Evolutionary conservation across 2,888 invertebrate species (phyloP), one percentile per base, ranked within the genome.

Genomic region (Trilocha varians): DNA sequence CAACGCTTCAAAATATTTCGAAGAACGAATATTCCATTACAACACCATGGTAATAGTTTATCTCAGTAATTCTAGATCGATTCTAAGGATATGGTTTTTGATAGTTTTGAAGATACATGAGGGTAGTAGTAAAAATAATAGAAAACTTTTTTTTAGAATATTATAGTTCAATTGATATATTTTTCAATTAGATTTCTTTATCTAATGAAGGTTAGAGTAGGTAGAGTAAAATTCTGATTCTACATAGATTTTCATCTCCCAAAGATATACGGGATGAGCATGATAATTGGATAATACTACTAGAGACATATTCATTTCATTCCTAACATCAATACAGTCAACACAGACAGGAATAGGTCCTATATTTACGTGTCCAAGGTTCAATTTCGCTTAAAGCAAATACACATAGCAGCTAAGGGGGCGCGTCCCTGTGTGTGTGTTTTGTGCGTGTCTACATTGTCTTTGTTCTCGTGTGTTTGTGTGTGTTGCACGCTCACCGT

Each of bases 401-500:
- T 79, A 83, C 84, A 84, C 84, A 69, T 62, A 76, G 78, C 79
- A 76, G 79, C 80, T 78, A 67, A 65, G 47, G 78, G 78, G 76
- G 62, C 56, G 45, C 50, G 61, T 72, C 76, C 79, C 77, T 78
- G 65, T 83, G 77, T 82, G 82, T 82, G 76, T 78, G 80, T 84
- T 71, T 76, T 84, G 83, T 85, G 80, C 83, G 84, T 83, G 83
- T 84, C 82, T 83, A 84, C 82, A 85, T 83, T 85, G 84, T 85
- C 78, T 82, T 83, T 85, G 84, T 85, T 87, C 78, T 82, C 82
- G 86, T 87, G 80, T 80, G 80, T 87, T 84, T 87, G 85, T 87
- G 85, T 87, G 84, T 84, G 84, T 86, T 86, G 86, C 86, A 87
- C 87, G 86, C 87, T 84, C 84, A 83, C 86, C 85, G 78, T 84